Evolutionary conservation across 64 coral and sea anemone species (phyloP).

Genomic region (Hydrozoanthus tunicans): DNA sequence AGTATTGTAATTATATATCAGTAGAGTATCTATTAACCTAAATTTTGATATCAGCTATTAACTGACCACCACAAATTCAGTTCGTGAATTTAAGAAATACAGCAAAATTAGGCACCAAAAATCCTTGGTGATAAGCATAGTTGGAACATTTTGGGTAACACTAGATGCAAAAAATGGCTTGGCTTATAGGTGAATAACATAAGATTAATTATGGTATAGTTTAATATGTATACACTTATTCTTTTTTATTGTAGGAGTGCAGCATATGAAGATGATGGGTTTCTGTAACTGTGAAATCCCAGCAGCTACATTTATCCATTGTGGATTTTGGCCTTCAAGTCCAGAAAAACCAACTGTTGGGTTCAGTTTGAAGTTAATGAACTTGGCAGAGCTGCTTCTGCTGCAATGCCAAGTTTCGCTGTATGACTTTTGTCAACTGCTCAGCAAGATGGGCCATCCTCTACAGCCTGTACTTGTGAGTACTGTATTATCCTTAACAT

Average conservation of each 20-base stretch:
- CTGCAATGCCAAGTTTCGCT: slow-evolving; percentile 34
- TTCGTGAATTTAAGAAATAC: too few species aligned
- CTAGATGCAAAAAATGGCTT: neutral
- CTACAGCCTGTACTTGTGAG: slow-evolving; percentile 44
- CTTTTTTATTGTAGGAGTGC: slow-evolving; percentile 1
- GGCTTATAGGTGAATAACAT: neutral
- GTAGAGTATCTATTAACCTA: too few species aligned
- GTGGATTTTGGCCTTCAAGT: slow-evolving; percentile 36
- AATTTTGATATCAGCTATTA: too few species aligned
- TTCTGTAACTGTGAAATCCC: slow-evolving; percentile 62
- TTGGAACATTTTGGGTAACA: neutral
- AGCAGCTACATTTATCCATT: slow-evolving; percentile 4
- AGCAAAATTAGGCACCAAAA: too few species aligned
- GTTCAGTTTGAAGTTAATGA: slow-evolving; percentile 46
- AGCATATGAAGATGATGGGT: slow-evolving; percentile 25
- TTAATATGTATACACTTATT: neutral
- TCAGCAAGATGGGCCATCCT: neutral
- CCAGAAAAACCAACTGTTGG: slow-evolving; percentile 57
- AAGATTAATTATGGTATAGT: neutral
- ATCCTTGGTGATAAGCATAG: neutral
- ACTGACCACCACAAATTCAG: too few species aligned
- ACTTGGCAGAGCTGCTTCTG: neutral
- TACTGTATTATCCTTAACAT: neutral
- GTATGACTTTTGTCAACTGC: slow-evolving; percentile 39
- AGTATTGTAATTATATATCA: too few species aligned